phyloP scores from a whole-genome alignment of 2,888 invertebrate genomes.

The Crepidodera aurea region DNA sequence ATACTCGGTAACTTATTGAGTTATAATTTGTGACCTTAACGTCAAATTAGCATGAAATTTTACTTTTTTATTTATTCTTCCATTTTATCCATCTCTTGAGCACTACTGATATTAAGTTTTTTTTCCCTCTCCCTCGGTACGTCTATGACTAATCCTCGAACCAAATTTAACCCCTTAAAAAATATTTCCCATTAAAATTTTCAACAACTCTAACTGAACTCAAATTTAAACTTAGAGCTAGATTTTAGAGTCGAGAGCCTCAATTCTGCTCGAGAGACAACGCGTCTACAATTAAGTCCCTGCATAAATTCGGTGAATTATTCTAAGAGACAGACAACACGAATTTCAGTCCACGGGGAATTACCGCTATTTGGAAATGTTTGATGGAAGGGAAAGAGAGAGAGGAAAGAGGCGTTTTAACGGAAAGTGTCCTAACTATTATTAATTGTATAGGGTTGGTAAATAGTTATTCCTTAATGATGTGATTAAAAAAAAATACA shows the following conservation, averaged over 20 bases:
- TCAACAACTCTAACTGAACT: no score
- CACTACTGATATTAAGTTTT: no score
- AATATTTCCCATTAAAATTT: no score
- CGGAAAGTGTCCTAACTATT: constrained; percentile 4
- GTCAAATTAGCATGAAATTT: no score
- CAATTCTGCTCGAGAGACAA: constrained; percentile 6
- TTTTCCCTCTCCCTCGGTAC: no score
- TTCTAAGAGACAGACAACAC: constrained; percentile 8
- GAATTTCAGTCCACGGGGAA: neutral
- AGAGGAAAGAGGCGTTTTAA: neutral
- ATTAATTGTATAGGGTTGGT: constrained; percentile 7
- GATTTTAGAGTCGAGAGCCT: neutral
- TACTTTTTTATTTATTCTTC: no score
- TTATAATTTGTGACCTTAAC: no score
- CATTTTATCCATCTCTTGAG: no score
- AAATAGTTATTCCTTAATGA: constrained; percentile 1
- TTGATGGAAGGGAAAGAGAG: neutral
- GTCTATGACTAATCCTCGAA: no score
- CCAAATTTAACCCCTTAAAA: no score
- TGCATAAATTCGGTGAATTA: constrained; percentile 13
- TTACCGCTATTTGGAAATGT: constrained; percentile 1
- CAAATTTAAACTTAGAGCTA: neutral
- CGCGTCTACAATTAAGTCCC: constrained; percentile 14
- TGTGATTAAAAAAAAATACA: no score
- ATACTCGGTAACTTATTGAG: no score